These are phyloP conservation scores for Apamea monoglypha DNA, from an alignment of 2,888 invertebrate species.

Conservation along the genomic window DNA sequence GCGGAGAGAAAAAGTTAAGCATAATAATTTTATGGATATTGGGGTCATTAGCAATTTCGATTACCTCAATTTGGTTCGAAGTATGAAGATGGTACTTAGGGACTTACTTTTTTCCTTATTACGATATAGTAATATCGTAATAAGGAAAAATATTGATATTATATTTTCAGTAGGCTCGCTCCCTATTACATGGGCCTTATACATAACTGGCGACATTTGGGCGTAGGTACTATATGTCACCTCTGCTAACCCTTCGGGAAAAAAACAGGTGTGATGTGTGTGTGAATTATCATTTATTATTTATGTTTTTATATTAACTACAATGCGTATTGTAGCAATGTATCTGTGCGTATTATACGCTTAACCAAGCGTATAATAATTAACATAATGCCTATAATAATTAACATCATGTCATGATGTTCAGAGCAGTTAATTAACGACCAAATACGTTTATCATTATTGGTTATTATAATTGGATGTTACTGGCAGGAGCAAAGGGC, in stretches of 20 bases:
- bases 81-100: not conserved
- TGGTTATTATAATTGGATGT: not conserved
- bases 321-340: not conserved
- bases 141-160: not conserved
- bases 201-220: not conserved
- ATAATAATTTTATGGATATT: slow-evolving; percentile 41
- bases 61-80: slow-evolving; percentile 18
- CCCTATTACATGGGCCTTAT: not conserved
- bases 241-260: not conserved
- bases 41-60: slow-evolving; percentile 35
- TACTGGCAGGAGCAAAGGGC: not conserved
- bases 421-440: slow-evolving; percentile 3
- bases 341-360: not conserved
- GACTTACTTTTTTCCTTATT: slow-evolving; percentile 1
- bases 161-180: not conserved
- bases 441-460: not conserved
- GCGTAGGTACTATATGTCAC: not conserved
- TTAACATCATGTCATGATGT: not conserved
- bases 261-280: not conserved
- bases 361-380: slow-evolving; percentile 3
- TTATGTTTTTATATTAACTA: not conserved
- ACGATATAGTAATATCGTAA: slow-evolving; percentile 1
- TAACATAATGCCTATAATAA: not conserved
- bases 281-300: not conserved
- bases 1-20: slow-evolving; percentile 11